phyloP scores from a whole-genome alignment of 2,888 invertebrate genomes.

The Callinectes sapidus region DNA sequence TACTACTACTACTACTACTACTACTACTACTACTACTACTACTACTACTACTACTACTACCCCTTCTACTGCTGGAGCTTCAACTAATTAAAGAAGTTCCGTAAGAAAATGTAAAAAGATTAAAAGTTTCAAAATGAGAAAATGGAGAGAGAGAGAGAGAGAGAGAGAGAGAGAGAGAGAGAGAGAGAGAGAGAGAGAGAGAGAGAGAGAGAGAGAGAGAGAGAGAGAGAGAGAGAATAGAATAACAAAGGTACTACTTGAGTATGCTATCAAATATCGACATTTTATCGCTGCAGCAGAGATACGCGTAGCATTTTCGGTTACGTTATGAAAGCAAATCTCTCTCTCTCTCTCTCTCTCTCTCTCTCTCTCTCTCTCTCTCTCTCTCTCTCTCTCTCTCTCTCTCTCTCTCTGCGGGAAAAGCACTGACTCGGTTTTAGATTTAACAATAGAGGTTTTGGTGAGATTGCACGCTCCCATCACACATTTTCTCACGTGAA shows the following conservation, averaged over 20 bases:
- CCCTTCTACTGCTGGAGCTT: too few relatives aligned
- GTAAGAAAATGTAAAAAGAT: too few relatives aligned
- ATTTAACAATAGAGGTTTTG: neutral
- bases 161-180: too few relatives aligned
- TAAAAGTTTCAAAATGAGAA: too few relatives aligned
- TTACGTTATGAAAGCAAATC: neutral
- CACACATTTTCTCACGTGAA: neutral
- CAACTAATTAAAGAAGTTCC: too few relatives aligned
- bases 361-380: constrained; percentile 1
- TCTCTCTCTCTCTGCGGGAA: neutral
- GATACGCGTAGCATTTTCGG: neutral
- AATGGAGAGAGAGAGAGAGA: too few relatives aligned
- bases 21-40: neutral
- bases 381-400: neutral
- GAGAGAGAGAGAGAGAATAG: neutral
- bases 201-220: neutral
- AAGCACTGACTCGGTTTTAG: neutral
- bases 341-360: constrained; percentile 1
- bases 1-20: neutral
- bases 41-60: neutral
- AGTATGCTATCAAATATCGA: neutral
- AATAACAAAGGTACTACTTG: neutral
- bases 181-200: neutral
- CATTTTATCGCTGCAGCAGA: neutral
- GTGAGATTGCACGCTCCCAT: neutral